phyloP scores from a whole-genome alignment of 2,797 vertebrate species.

The Anguilla obscura region DNA sequence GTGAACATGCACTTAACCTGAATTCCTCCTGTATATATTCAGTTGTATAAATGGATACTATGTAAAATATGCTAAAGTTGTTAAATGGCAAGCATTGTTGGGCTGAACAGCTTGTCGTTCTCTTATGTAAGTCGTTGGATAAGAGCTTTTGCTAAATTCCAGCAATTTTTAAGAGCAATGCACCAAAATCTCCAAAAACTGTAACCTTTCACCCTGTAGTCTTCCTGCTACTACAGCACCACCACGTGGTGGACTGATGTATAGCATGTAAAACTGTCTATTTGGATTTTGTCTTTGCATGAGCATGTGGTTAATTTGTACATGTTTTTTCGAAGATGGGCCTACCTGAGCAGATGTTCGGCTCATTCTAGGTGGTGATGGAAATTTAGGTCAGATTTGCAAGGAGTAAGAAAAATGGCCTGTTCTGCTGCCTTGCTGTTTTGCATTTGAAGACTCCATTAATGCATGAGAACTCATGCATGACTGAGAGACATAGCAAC shows the following conservation, averaged over 20 bases:
- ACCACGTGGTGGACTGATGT: not conserved
- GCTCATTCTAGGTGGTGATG: not conserved
- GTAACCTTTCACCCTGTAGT: not conserved
- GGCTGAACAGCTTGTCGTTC: too few species aligned
- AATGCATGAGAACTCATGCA: not conserved
- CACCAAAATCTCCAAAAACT: not conserved
- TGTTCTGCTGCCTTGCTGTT: not conserved
- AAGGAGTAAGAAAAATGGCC: not conserved
- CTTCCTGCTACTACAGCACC: constrained; percentile 27
- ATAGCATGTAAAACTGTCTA: not conserved
- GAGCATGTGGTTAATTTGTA: not conserved
- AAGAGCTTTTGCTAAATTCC: too few species aligned
- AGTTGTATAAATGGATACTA: too few species aligned
- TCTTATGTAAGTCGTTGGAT: too few species aligned
- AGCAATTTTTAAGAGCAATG: not conserved
- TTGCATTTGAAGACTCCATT: not conserved
- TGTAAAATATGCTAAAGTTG: too few species aligned
- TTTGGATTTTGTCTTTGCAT: not conserved
- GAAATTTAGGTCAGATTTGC: not conserved
- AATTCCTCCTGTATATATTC: too few species aligned
- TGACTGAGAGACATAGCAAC: too few species aligned
- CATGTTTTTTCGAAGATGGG: not conserved
- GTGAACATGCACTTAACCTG: too few species aligned
- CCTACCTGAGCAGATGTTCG: not conserved
- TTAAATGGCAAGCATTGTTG: too few species aligned